Conservation (phyloP, 2,888 invertebrate genomes). For the Psylliodes chrysocephalus region DNA sequence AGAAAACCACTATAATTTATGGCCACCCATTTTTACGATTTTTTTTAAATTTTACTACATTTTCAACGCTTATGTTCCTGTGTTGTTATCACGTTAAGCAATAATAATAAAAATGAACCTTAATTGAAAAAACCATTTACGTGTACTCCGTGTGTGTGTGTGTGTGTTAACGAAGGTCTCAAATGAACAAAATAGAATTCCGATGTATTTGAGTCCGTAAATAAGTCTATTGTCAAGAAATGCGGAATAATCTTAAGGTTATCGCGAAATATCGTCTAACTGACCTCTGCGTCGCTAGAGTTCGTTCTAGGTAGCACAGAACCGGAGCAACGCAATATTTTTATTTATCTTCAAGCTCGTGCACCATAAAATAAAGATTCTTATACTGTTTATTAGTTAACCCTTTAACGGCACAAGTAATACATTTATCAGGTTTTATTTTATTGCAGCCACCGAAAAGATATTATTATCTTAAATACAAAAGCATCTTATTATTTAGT, state of each 20-base stretch:
- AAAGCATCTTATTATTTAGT: too few relatives aligned
- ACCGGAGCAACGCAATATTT: too few relatives aligned
- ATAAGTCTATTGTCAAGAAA: constrained; percentile 20
- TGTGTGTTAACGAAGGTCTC: constrained; percentile 16
- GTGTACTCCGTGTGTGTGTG: background rate
- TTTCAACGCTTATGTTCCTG: background rate
- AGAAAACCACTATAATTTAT: too few relatives aligned
- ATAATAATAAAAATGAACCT: constrained; percentile 9
- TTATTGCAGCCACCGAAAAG: too few relatives aligned
- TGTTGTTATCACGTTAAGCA: background rate
- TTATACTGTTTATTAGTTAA: too few relatives aligned
- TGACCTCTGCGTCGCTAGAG: constrained; percentile 24
- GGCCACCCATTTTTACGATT: too few relatives aligned
- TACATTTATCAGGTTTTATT: too few relatives aligned
- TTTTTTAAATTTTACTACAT: too few relatives aligned
- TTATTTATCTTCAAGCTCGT: too few relatives aligned
- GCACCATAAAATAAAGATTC: too few relatives aligned
- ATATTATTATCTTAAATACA: too few relatives aligned
- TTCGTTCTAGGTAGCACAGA: background rate
- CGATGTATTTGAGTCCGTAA: constrained; percentile 9
- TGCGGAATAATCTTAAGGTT: constrained; percentile 28
- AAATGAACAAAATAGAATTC: constrained; percentile 14
- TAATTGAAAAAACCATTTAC: constrained; percentile 17
- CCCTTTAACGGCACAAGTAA: too few relatives aligned
- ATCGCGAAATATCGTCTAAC: constrained; percentile 30